These are phyloP conservation scores for Stegophylla sp. DNA, from an alignment of 2,888 invertebrate genomes.

Conservation along the genomic window DNA sequence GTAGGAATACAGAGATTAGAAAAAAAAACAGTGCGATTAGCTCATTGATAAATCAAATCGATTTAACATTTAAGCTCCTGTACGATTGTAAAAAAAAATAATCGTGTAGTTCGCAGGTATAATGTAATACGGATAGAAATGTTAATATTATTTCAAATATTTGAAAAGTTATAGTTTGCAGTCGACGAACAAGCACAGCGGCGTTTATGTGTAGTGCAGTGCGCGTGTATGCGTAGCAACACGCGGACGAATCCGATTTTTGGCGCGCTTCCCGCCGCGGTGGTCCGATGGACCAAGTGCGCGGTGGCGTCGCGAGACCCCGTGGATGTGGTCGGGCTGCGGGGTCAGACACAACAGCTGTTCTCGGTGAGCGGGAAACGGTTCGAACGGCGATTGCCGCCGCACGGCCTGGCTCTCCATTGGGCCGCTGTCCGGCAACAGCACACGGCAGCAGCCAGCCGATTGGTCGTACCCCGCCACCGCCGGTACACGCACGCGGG, in stretches of 20 bases:
- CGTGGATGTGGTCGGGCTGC: not conserved
- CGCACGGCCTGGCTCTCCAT: conserved; percentile 16
- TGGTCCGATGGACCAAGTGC: not conserved
- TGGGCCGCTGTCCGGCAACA: conserved; percentile 40
- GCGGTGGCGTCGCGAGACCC: not conserved
- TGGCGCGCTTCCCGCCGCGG: conserved; percentile 49
- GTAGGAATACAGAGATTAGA: too few species aligned
- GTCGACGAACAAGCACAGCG: too few species aligned
- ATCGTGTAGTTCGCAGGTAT: too few species aligned
- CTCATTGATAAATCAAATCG: too few species aligned
- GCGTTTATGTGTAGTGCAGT: not conserved
- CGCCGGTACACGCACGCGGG: conserved; percentile 33
- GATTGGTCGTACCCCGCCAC: conserved; percentile 50
- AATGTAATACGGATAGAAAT: too few species aligned
- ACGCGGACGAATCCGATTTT: conserved; percentile 55
- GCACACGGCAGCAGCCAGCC: conserved; percentile 42
- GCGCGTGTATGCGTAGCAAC: not conserved
- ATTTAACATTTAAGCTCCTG: too few species aligned
- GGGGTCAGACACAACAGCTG: conserved; percentile 43
- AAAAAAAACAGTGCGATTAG: too few species aligned
- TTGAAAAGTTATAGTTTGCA: too few species aligned
- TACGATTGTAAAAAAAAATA: too few species aligned
- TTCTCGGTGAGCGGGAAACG: conserved; percentile 54
- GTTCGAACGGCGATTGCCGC: conserved; percentile 53
- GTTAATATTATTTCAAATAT: too few species aligned